Conservation (phyloP, 2,113 vertebrate genomes). For the Eublepharis macularius region DNA sequence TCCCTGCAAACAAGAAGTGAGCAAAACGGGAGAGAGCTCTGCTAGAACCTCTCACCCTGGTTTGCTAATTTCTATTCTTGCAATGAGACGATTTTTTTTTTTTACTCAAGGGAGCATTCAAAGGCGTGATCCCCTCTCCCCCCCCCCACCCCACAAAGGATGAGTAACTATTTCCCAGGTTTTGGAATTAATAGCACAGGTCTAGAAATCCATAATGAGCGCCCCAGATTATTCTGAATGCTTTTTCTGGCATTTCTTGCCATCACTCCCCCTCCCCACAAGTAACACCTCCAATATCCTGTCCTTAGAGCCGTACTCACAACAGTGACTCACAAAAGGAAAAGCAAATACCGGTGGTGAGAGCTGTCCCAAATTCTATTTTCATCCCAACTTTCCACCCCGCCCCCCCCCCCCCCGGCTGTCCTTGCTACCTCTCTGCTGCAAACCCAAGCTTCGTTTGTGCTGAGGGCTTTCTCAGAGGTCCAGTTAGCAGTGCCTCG, state of each 20-base stretch:
- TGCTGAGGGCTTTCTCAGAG: background rate
- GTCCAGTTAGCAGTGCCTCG: background rate
- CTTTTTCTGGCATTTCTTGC: background rate
- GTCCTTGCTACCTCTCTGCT: background rate
- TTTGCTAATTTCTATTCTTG: background rate
- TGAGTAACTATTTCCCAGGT: background rate
- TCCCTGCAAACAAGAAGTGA: background rate
- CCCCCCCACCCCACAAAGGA: no score
- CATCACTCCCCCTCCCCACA: background rate
- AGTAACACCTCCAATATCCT: constrained; percentile 29
- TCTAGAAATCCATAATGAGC: background rate
- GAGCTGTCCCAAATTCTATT: constrained; percentile 8
- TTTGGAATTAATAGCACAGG: constrained; percentile 11
- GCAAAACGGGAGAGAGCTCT: background rate
- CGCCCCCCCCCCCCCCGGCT: background rate
- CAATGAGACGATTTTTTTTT: background rate
- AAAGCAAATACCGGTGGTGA: background rate
- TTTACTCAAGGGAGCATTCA: background rate
- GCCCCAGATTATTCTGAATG: constrained; percentile 13
- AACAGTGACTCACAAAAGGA: constrained; percentile 14
- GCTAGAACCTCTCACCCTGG: background rate
- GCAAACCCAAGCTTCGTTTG: background rate
- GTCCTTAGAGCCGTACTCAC: constrained; percentile 26
- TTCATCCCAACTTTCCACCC: background rate
- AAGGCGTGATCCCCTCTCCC: no score